Percentiles rank a stretch among this genome's conserved stretches.
phyloP scores from a whole-genome alignment of 1,140 invertebrate species.

The Samia ricini region DNA sequence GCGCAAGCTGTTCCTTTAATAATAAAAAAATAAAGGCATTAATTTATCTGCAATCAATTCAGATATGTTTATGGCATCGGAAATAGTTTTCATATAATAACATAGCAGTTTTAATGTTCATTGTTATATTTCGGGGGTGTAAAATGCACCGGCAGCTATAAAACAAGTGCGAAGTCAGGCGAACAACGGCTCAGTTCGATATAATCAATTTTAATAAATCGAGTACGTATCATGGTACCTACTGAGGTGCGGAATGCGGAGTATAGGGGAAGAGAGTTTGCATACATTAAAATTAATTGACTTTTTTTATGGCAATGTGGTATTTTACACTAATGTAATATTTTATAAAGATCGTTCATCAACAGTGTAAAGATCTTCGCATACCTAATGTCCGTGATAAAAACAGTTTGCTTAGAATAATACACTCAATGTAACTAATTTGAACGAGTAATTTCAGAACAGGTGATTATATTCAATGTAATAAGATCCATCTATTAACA shows the following conservation, averaged over 20 bases:
- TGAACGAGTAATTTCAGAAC: too few relatives aligned
- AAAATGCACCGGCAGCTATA: slow-evolving; percentile 42
- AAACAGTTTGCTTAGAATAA: too few relatives aligned
- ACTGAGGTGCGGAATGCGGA: slow-evolving; percentile 10
- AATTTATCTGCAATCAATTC: not conserved
- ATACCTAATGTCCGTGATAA: too few relatives aligned
- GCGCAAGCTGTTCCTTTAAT: not conserved
- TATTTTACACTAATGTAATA: slow-evolving; percentile 69
- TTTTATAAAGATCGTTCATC: slow-evolving; percentile 27
- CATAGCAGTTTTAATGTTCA: not conserved
- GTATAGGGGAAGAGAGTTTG: slow-evolving; percentile 7
- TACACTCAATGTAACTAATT: too few relatives aligned
- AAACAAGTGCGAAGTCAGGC: slow-evolving; percentile 43
- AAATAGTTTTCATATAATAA: not conserved
- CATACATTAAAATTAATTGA: slow-evolving; percentile 66
- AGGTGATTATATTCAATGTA: too few relatives aligned
- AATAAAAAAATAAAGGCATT: not conserved
- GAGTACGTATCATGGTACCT: slow-evolving; percentile 22
- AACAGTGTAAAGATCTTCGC: too few relatives aligned
- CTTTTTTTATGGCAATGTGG: slow-evolving; percentile 65
- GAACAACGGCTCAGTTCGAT: slow-evolving; percentile 37
- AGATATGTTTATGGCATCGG: not conserved
- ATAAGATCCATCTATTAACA: too few relatives aligned
- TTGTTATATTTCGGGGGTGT: slow-evolving; percentile 31
- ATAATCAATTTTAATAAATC: slow-evolving; percentile 62